These are phyloP conservation scores for Caenorhabditis drosophilae DNA, from an alignment of 2,888 invertebrate genomes.

Conservation along the genomic window DNA sequence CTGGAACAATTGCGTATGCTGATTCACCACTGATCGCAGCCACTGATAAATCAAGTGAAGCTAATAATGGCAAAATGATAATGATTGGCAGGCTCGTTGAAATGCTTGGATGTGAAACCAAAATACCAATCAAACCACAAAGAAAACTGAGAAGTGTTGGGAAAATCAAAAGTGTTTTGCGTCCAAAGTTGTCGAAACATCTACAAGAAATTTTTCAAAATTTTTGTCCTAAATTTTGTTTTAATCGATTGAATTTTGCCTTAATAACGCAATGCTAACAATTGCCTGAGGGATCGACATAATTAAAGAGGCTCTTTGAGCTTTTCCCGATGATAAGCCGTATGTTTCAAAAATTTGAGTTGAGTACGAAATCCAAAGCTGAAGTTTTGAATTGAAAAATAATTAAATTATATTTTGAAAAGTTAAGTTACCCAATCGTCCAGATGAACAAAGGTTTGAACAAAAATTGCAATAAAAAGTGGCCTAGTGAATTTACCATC, in stretches of 20 bases:
- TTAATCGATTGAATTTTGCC: slow-evolving; percentile 10
- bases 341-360: slow-evolving; percentile 62
- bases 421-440: slow-evolving; percentile 62
- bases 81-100: slow-evolving; percentile 18
- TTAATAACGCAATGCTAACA: slow-evolving; percentile 48
- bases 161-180: slow-evolving; percentile 51
- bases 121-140: slow-evolving; percentile 45
- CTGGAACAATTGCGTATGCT: slow-evolving; percentile 61
- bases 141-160: slow-evolving; percentile 56
- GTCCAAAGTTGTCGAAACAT: slow-evolving; percentile 56
- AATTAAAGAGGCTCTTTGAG: slow-evolving; percentile 54
- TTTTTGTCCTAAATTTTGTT: background rate
- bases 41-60: slow-evolving; percentile 58
- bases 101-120: slow-evolving; percentile 8
- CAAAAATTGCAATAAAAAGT: slow-evolving; percentile 52
- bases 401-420: too few relatives aligned
- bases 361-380: slow-evolving; percentile 66
- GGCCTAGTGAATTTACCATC: slow-evolving; percentile 59
- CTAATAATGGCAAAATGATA: slow-evolving; percentile 48
- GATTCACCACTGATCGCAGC: slow-evolving; percentile 63
- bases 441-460: slow-evolving; percentile 62
- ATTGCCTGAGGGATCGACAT: slow-evolving; percentile 57
- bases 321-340: slow-evolving; percentile 46
- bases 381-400: too few relatives aligned
- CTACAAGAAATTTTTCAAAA: slow-evolving; percentile 21